These are phyloP conservation scores for Bovichtus diacanthus DNA, from an alignment of 2,797 vertebrate species.

Conservation along the genomic window DNA sequence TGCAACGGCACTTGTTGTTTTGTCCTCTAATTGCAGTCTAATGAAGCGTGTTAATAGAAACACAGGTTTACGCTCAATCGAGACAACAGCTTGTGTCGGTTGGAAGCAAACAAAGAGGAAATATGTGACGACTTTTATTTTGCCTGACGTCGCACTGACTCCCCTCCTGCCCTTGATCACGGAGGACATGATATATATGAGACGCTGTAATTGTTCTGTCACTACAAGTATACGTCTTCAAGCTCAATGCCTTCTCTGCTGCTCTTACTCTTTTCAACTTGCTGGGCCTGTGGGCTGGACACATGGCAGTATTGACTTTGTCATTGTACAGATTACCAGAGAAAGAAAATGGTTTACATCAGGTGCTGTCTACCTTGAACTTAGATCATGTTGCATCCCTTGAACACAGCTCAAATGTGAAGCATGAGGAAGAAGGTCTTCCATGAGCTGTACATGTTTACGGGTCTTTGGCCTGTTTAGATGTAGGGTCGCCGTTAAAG, in stretches of 20 bases:
- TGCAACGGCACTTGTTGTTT: not conserved
- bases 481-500: not conserved
- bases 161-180: slow-evolving; percentile 25
- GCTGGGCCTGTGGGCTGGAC: slow-evolving; percentile 32
- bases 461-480: slow-evolving; percentile 6
- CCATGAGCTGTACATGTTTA: slow-evolving; percentile 10
- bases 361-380: slow-evolving; percentile 1
- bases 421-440: not conserved
- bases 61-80: not conserved
- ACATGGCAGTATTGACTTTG: slow-evolving; percentile 51
- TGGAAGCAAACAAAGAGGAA: slow-evolving; percentile 20
- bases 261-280: slow-evolving; percentile 55
- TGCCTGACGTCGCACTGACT: slow-evolving; percentile 14
- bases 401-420: slow-evolving; percentile 21
- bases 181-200: slow-evolving; percentile 48
- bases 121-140: slow-evolving; percentile 32
- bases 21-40: not conserved
- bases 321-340: slow-evolving; percentile 54
- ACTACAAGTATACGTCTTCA: slow-evolving; percentile 61
- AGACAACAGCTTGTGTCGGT: slow-evolving; percentile 26
- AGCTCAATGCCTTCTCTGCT: slow-evolving; percentile 24
- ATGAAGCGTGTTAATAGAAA: slow-evolving; percentile 21
- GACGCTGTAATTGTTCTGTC: slow-evolving; percentile 75
- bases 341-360: slow-evolving; percentile 46
- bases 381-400: slow-evolving; percentile 24